Evolutionary conservation across 1,140 invertebrate genomes (phyloP).

Genomic region (Thrips palmi): DNA sequence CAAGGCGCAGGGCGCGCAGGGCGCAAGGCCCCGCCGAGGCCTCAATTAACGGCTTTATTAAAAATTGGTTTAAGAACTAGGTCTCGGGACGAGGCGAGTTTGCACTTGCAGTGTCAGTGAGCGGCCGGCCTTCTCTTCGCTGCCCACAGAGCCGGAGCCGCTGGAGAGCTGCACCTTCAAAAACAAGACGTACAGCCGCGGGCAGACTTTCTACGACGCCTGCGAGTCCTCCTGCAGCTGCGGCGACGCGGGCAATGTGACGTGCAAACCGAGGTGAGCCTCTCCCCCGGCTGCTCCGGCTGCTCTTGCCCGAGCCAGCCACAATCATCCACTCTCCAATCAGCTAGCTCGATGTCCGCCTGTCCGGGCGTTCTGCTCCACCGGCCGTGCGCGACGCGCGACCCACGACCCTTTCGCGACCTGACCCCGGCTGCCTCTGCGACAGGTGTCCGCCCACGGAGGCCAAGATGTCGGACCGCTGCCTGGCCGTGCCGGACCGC

Average conservation of each 20-base stretch:
- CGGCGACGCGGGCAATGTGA: conserved; percentile 44
- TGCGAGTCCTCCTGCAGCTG: conserved; percentile 62
- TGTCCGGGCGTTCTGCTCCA: conserved; percentile 4
- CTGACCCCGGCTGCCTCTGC: conserved; percentile 9
- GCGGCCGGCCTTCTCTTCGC: conserved; percentile 11
- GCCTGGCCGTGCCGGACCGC: conserved; percentile 50
- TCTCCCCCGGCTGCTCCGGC: conserved; percentile 18
- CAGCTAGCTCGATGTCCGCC: conserved; percentile 1
- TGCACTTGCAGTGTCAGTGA: conserved; percentile 17
- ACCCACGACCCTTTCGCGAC: not conserved
- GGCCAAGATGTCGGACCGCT: conserved; percentile 37
- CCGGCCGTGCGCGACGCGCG: not conserved
- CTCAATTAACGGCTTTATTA: conserved; percentile 3
- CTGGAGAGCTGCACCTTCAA: conserved; percentile 50
- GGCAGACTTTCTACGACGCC: conserved; percentile 54
- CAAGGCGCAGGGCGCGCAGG: not conserved
- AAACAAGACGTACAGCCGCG: conserved; percentile 49
- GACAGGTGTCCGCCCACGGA: conserved; percentile 32
- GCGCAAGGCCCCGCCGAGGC: not conserved
- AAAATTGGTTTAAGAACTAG: conserved; percentile 9
- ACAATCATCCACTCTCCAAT: conserved; percentile 1
- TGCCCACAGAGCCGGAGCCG: conserved; percentile 21
- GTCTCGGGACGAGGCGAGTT: conserved; percentile 3
- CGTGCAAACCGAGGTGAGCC: conserved; percentile 45
- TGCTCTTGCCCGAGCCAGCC: conserved; percentile 19